Percentiles rank a stretch among this genome's conserved stretches.
Evolutionary conservation across 2,797 vertebrate species (phyloP).

Genomic region (Paramormyrops hopkinsi): DNA sequence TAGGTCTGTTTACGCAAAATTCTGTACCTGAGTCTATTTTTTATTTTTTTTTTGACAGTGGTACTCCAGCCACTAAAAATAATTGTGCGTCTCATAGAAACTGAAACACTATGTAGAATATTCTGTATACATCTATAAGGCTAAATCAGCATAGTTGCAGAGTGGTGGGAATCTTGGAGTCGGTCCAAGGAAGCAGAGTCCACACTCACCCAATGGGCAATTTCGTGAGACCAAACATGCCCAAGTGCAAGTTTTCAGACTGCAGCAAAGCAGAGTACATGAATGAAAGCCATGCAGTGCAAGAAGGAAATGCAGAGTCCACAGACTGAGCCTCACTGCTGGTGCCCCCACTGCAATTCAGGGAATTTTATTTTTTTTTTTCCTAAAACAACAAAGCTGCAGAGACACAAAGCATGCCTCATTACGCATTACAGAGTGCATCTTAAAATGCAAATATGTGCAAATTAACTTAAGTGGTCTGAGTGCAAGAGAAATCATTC

Average conservation of each 20-base stretch:
- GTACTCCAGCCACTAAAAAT: background rate
- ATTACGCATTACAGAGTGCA: background rate
- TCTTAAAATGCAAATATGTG: conserved; percentile 48
- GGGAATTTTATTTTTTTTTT: background rate
- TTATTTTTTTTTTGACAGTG: background rate
- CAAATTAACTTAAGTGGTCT: conserved; percentile 61
- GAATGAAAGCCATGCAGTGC: background rate
- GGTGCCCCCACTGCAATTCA: background rate
- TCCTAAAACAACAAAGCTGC: background rate
- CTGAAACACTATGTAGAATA: background rate
- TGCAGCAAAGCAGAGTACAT: background rate
- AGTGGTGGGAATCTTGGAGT: background rate
- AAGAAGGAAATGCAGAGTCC: background rate
- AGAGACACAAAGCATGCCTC: background rate
- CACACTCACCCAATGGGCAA: background rate
- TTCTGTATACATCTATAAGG: background rate
- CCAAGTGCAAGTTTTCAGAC: background rate
- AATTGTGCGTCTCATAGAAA: background rate
- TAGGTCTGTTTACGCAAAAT: background rate
- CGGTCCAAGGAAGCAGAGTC: background rate
- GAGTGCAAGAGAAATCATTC: conserved; percentile 60
- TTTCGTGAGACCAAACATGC: background rate
- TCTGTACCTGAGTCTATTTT: background rate
- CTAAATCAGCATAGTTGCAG: background rate
- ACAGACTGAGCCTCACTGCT: background rate